Base-by-base conservation (phyloP, 2,888 invertebrate species). In the Sarcophaga caerulescens region DNA sequence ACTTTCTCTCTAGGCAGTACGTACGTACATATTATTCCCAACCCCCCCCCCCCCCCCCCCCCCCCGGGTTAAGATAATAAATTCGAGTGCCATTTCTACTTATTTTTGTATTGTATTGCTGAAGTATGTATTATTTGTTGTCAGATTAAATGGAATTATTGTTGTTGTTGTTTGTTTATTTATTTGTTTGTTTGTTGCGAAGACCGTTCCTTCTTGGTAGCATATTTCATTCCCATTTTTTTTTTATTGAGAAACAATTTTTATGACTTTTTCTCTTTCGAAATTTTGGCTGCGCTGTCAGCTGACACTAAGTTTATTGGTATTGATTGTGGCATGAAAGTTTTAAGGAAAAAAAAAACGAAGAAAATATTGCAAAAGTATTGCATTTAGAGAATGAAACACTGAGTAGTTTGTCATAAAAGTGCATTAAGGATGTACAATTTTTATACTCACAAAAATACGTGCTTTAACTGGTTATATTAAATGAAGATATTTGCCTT, bases 271-370 rank as follows among this genome's bases (percentile, higher is more conserved):
- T 52, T 23, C n/a, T 62, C 23, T 65, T 6, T 6, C 5, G n/a
- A 14, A 17, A 14, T 63, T 52, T 44, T 35, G 21, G 21, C 52
- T 52, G 4, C 17, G 25, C n/a, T 66, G 23, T 19, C 45, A 66
- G 19, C 71, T 8, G 35, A 45, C 45, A 47, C n/a, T 45, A 10
- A 8, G 21, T 17, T 45, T 47, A 17, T 6, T 59, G 19, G 0
- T 69, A 62, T 47, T 69, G 69, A 21, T n/a, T 68, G 14, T 77
- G 62, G 17, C 25, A 70, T 25, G 19, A 78, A 78, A 70, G 25
- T 52, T 78, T 70, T 52, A 35, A 35, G 17, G 17, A 14, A 52
- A 14, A 52, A 1, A 47, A 1, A 47, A 52, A 14, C 10, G 14
- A 1, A 17, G 5, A 14, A 52, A 14, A 14, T 4, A 52, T 14